A percentile compares a stretch with the other conserved stretches of the same genome.
Conservation (phyloP, 1,140 invertebrate genomes). For the Drosophila tani region DNA sequence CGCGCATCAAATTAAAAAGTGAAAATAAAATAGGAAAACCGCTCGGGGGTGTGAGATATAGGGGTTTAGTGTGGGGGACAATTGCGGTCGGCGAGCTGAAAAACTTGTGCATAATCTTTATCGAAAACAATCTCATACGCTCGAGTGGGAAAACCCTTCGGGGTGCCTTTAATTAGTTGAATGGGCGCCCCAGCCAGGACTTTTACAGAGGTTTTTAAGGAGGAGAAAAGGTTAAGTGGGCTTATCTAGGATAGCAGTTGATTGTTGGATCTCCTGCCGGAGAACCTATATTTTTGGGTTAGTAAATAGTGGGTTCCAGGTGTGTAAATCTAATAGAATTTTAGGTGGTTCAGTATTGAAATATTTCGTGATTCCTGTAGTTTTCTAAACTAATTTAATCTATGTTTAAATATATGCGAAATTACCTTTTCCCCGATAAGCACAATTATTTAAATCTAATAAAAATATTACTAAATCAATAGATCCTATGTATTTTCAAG, state of each 20-base stretch:
- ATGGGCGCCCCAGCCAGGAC: not conserved
- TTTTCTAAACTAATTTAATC: no score
- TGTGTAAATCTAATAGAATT: not conserved
- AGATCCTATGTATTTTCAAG: no score
- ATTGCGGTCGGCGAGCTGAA: slow-evolving; percentile 42
- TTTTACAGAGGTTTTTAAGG: not conserved
- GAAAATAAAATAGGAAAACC: slow-evolving; percentile 64
- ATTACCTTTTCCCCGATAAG: no score
- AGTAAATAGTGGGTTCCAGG: slow-evolving; percentile 21
- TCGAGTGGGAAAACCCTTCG: slow-evolving; percentile 22
- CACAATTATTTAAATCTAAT: no score
- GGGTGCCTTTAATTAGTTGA: slow-evolving; percentile 58
- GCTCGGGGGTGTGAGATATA: slow-evolving; percentile 15
- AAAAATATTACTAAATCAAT: no score
- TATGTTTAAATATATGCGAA: no score
- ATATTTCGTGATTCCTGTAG: not conserved
- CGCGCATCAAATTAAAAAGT: slow-evolving; percentile 69
- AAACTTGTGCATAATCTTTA: slow-evolving; percentile 77
- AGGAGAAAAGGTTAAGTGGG: not conserved
- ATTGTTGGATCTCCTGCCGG: slow-evolving; percentile 1
- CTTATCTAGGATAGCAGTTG: not conserved
- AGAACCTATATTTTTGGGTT: slow-evolving; percentile 25
- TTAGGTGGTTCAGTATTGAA: not conserved
- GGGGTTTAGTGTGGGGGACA: slow-evolving; percentile 18
- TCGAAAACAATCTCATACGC: slow-evolving; percentile 68